Base-by-base conservation (phyloP, 2,888 invertebrate genomes). In the Patella pellucida region DNA sequence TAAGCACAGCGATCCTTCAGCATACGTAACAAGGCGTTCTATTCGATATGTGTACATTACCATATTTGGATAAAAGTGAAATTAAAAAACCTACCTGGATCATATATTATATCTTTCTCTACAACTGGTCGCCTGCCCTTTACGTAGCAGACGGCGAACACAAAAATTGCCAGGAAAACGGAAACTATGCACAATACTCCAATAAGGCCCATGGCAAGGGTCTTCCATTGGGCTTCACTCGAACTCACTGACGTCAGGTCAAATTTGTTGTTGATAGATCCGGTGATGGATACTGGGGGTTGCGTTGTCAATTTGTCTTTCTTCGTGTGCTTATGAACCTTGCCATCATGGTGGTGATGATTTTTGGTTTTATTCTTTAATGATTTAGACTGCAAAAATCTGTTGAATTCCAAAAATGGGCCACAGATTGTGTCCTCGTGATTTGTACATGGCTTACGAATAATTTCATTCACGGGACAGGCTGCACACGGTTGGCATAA, bases 361-460 rank as follows among this genome's bases (percentile, higher is more conserved):
- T 71, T 62, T 0, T 52, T 68, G 5, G 52, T 52, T 27, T 51
- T 50, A 41, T 41, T 67, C 12, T 72, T 52, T 15, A 27, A 51
- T 15, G 62, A 68, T 15, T 62, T 54, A 1, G 41, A 56, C 52
- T 76, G 79, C 5, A 72, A 54, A 27, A 78, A 78, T 71, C 68
- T 67, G 7, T 76, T 76, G 76, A 82, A 82, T 72, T 82, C 82
- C 68, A 76, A 73, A 70, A 82, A 82, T 16, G 82, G 82, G 14
- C 82, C 82, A 68, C 82, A 82, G 15, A 74, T 68, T 14, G 79
- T 81, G 72, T 82, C 78, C 27, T 71, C 69, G 68, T 78, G 72
- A 19, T 52, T 68, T 14, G 50, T 62, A 54, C 82, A 82, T 7
- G 82, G 81, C 52, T 67, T 72, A n/a, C 82, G 56, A 69, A 82